Evolutionary conservation across 2,113 vertebrate genomes (phyloP).

Genomic region (Sinocyclocheilus anshuiensis): DNA sequence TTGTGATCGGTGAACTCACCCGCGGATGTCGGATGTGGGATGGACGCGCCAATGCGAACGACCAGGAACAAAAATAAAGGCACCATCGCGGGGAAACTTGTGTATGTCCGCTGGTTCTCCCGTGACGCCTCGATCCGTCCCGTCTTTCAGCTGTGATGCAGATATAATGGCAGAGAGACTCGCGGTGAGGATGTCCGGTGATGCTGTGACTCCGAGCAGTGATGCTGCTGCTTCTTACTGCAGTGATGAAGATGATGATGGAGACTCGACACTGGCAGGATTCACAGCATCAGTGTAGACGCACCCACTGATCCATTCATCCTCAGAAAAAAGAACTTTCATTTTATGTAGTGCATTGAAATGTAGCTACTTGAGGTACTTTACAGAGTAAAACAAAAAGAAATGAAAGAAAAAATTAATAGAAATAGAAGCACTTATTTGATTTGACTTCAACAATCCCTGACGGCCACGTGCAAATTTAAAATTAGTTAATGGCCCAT

Average conservation of each 20-base stretch:
- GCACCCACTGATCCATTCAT: not conserved
- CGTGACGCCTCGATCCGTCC: not conserved
- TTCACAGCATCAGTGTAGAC: not conserved
- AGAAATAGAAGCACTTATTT: not conserved
- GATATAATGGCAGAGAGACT: not conserved
- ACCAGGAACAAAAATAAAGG: conserved; percentile 43
- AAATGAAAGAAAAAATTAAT: too few species aligned
- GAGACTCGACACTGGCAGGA: conserved; percentile 8
- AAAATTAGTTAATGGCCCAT: not conserved
- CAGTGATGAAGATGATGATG: conserved; percentile 39
- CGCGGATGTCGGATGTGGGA: conserved; percentile 34
- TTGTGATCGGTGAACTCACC: conserved; percentile 39
- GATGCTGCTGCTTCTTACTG: conserved; percentile 42
- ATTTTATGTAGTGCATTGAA: too few species aligned
- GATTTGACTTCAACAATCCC: not conserved
- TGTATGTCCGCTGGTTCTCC: not conserved
- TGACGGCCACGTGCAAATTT: not conserved
- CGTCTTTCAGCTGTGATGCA: not conserved
- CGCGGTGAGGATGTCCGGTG: not conserved
- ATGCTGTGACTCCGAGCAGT: not conserved
- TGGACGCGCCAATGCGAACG: conserved; percentile 24
- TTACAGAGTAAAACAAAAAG: not conserved
- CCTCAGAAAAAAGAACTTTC: not conserved
- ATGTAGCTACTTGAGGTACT: not conserved
- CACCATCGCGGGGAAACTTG: conserved; percentile 15